Conservation (phyloP, 2,797 vertebrate species). For the Amblyraja radiata region DNA sequence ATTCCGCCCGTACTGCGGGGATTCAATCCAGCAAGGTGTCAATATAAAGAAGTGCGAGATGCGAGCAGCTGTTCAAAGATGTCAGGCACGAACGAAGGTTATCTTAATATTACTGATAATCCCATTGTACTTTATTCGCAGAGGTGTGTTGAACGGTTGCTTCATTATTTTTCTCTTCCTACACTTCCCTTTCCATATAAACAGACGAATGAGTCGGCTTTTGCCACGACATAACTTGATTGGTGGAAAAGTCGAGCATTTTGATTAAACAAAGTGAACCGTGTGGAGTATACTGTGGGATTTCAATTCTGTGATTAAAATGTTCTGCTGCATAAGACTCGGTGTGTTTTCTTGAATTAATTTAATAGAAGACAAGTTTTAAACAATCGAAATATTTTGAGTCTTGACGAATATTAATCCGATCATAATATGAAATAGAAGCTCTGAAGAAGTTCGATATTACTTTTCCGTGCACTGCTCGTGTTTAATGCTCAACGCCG, state of each 20-base stretch:
- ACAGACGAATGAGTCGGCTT: neutral
- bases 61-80: neutral
- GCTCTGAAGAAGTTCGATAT: neutral
- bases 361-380: neutral
- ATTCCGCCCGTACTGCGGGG: neutral
- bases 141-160: no score
- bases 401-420: neutral
- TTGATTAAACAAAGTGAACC: no score
- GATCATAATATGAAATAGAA: neutral
- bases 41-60: neutral
- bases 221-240: neutral
- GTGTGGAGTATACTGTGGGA: no score
- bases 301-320: neutral
- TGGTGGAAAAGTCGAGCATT: neutral
- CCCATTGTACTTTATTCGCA: neutral
- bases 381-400: neutral
- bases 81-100: neutral
- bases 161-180: no score
- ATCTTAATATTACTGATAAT: neutral
- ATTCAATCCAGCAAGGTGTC: neutral
- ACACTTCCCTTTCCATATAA: neutral
- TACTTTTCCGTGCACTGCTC: neutral
- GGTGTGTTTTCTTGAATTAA: neutral
- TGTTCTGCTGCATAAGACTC: neutral
- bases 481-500: slow-evolving; percentile 4